These are phyloP conservation scores for Gymnoscopelus microlampas DNA, from an alignment of 2,797 vertebrate species.

Conservation along the genomic window DNA sequence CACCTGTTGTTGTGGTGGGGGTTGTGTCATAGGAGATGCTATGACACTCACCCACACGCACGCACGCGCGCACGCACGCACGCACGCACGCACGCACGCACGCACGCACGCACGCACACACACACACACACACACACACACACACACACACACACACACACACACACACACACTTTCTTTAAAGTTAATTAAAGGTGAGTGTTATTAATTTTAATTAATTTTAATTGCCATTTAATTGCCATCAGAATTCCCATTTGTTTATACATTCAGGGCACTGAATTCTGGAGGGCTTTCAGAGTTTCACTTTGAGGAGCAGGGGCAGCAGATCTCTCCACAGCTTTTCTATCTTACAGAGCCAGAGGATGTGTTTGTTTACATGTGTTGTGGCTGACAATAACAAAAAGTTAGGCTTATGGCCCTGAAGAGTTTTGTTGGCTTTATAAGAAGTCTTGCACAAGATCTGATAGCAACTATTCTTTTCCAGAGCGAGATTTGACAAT, in stretches of 20 bases:
- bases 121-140: conserved; percentile 1
- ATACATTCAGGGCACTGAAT: conserved; percentile 23
- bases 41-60: too few species aligned
- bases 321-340: conserved; percentile 54
- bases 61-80: too few species aligned
- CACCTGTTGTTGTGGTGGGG: too few species aligned
- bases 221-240: conserved; percentile 24
- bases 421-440: too few species aligned
- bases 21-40: too few species aligned
- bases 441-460: too few species aligned
- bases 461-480: too few species aligned
- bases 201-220: conserved; percentile 11
- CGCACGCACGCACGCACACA: too few species aligned
- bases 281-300: conserved; percentile 22
- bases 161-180: not conserved
- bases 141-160: not conserved
- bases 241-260: conserved; percentile 41
- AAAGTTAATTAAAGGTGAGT: not conserved
- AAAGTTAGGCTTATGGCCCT: conserved; percentile 14
- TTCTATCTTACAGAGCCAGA: conserved; percentile 55
- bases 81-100: too few species aligned
- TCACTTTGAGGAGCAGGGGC: conserved; percentile 36
- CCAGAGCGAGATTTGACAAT: too few species aligned
- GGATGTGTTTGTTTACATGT: conserved; percentile 47
- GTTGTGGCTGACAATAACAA: conserved; percentile 34